These are phyloP conservation scores for Conus betulinus DNA, from an alignment of 1,140 invertebrate species.

Conservation along the genomic window DNA sequence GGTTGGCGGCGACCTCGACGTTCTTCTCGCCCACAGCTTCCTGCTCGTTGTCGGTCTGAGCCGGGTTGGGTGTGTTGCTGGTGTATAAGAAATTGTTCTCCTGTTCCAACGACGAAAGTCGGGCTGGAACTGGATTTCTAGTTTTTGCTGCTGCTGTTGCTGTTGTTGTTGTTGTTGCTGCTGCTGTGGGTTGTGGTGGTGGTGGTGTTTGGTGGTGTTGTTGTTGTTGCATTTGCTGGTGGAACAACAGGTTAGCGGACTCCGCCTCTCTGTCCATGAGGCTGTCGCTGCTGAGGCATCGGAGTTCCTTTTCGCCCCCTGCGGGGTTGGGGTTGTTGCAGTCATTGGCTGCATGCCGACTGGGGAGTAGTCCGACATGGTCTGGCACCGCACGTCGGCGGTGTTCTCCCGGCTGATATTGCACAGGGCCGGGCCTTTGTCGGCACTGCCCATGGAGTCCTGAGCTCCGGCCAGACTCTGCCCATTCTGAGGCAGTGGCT, in stretches of 20 bases:
- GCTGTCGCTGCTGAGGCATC: neutral
- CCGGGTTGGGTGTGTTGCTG: neutral
- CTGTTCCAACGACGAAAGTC: neutral
- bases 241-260: neutral
- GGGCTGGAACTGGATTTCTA: too few relatives aligned
- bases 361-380: neutral
- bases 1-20: neutral
- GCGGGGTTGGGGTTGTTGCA: neutral
- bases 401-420: neutral
- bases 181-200: too few relatives aligned
- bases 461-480: too few relatives aligned
- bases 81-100: conserved; percentile 2
- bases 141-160: neutral
- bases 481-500: neutral
- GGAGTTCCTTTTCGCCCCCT: neutral
- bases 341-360: neutral
- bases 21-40: neutral
- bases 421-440: neutral
- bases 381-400: neutral
- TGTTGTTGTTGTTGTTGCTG: conserved; percentile 14
- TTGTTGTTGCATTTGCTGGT: neutral
- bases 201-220: too few relatives aligned
- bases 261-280: neutral
- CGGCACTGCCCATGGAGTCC: neutral
- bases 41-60: neutral